Conservation (phyloP, 2,888 invertebrate genomes). For the Agrotis segetum region DNA sequence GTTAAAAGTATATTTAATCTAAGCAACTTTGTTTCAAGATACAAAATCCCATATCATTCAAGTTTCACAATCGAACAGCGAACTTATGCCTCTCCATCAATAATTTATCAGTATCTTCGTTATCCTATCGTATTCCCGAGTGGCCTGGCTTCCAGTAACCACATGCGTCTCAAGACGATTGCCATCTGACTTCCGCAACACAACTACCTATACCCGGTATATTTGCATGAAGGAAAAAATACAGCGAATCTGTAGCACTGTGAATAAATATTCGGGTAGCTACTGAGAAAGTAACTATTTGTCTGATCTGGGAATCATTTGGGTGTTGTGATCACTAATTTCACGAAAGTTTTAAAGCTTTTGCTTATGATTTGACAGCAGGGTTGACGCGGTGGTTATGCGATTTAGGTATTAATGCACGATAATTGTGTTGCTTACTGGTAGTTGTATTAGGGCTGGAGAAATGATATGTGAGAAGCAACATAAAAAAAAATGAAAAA, state of each 20-base stretch:
- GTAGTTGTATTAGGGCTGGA: too few relatives aligned
- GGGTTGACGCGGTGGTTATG: too few relatives aligned
- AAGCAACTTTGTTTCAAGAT: background rate
- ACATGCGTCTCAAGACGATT: constrained; percentile 19
- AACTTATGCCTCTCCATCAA: background rate
- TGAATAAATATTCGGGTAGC: too few relatives aligned
- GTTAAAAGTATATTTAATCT: background rate
- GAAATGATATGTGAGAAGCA: too few relatives aligned
- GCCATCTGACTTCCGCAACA: constrained; percentile 27
- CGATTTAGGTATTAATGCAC: too few relatives aligned
- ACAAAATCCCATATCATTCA: background rate
- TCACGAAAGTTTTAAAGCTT: too few relatives aligned
- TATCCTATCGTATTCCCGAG: constrained; percentile 2
- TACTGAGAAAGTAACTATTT: too few relatives aligned
- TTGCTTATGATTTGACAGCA: too few relatives aligned
- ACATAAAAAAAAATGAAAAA: background rate
- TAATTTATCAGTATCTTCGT: constrained; percentile 13
- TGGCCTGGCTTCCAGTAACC: constrained; percentile 14
- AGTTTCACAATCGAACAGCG: background rate
- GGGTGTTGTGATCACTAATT: too few relatives aligned
- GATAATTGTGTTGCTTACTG: too few relatives aligned
- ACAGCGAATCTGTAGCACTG: background rate
- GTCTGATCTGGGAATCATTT: too few relatives aligned
- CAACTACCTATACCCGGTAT: constrained; percentile 14
- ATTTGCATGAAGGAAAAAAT: constrained; percentile 25